Evolutionary conservation across 2,888 invertebrate genomes (phyloP).

Genomic region (Xylota sylvarum): DNA sequence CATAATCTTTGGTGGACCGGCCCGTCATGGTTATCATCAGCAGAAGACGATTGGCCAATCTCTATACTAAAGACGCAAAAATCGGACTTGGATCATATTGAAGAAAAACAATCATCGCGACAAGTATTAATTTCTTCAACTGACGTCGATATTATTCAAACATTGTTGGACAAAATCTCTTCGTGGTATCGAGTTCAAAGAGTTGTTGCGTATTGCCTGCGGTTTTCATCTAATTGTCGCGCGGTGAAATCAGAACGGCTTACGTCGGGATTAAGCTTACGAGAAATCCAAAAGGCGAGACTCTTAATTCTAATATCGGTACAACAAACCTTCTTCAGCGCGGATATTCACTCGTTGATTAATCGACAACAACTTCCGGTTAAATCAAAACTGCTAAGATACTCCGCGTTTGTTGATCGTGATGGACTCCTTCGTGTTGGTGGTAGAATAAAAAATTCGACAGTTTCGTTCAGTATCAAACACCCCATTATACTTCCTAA

Average conservation of each 20-base stretch:
- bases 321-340: background rate
- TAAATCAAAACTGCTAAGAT: conserved; percentile 17
- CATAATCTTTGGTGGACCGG: conserved; percentile 40
- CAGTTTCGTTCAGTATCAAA: conserved; percentile 32
- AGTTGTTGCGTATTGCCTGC: background rate
- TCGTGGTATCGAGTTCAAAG: conserved; percentile 1
- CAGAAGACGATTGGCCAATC: conserved; percentile 4
- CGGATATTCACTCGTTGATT: conserved; percentile 10
- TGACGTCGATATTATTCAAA: conserved; percentile 10
- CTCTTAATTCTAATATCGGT: background rate
- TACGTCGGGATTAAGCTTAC: background rate
- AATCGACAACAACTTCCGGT: background rate
- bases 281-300: background rate
- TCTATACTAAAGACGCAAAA: background rate
- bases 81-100: background rate
- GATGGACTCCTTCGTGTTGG: conserved; percentile 26
- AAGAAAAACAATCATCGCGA: background rate
- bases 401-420: conserved; percentile 24
- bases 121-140: too few species aligned
- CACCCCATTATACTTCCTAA: conserved; percentile 49
- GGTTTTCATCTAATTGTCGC: background rate
- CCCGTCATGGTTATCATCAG: background rate
- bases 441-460: conserved; percentile 15
- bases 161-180: background rate
- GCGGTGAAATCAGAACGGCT: conserved; percentile 2